Evolutionary conservation across 2,113 vertebrate genomes (phyloP), one percentile per base, ranked within the genome.

Genomic region (Ochotona curzoniae): DNA sequence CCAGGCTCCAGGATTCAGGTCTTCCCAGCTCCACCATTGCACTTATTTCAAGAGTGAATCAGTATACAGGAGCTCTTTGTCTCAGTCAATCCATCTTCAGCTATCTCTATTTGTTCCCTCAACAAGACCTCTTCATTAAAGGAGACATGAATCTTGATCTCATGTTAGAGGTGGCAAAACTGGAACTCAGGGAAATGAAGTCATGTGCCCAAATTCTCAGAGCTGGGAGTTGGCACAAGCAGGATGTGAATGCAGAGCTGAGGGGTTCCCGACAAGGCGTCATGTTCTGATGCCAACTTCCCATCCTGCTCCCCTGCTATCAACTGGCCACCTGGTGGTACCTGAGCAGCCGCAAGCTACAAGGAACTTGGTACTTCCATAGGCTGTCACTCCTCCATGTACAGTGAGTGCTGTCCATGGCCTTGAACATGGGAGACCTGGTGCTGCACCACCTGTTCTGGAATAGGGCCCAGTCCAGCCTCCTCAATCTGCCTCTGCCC

Each of bases 381-480:
- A 26, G 57, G 79, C 54, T 69, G 32, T 17, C 30, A 28, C 21
- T 49, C 4, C 13, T 64, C 23, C n/a, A 73, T 32, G 51, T 87
- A 70, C 18, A 13, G 70, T n/a, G 25, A 13, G 61, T 69, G 54
- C 66, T 32, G 9, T 57, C 38, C 8, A 4, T 83, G 91, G 74
- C 93, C 84, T 93, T 95, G 95, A 83, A 38, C 32, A 60, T 92
- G 94, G 69, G 94, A 83, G 32, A 66, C 28, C 47, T 61, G 78
- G 35, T 12, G 1, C 83, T 83, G 79, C 5, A 35, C 75, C 97
- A 97, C 66, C 95, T 97, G 97, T 78, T 93, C n/a, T 3, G 64
- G 73, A 84, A 66, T 1, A 47, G 51, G 79, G 79, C 82, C 92
- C 81, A 60, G 5, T 5, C 21, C 4, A 7, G 8, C 2, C 26